Evolutionary conservation across 2,888 invertebrate genomes (phyloP).

Genomic region (Hecatera dysodea): DNA sequence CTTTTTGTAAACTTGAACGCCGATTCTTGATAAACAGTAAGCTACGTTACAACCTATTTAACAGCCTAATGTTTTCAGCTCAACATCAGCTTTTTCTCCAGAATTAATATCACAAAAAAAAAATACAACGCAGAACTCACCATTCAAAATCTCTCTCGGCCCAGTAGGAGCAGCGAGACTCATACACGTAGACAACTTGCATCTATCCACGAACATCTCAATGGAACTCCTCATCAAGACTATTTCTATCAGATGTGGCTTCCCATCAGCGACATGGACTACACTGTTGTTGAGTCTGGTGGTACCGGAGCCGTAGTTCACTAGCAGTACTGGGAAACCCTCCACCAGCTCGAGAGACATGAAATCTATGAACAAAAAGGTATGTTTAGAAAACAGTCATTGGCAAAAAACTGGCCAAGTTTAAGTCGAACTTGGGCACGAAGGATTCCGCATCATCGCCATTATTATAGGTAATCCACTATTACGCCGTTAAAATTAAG

Average conservation of each 20-base stretch:
- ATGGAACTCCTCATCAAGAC: slow-evolving; percentile 92
- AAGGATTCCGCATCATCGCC: no score
- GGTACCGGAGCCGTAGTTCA: slow-evolving; percentile 97
- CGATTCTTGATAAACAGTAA: no score
- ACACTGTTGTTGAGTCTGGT: slow-evolving; percentile 93
- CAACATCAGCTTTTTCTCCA: no score
- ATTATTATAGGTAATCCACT: no score
- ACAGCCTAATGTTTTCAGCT: no score
- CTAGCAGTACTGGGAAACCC: slow-evolving; percentile 95
- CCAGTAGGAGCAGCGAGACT: slow-evolving; percentile 93
- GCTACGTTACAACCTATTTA: no score
- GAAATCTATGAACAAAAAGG: slow-evolving; percentile 92
- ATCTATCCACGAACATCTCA: slow-evolving; percentile 95
- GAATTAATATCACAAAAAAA: background rate
- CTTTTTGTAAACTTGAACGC: no score
- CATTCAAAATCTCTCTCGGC: slow-evolving; percentile 93
- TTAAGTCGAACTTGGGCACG: no score
- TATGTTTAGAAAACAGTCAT: background rate
- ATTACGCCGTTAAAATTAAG: no score
- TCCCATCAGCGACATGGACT: slow-evolving; percentile 95
- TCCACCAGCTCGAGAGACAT: slow-evolving; percentile 96
- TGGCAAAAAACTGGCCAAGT: no score
- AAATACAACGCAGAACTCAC: slow-evolving; percentile 71
- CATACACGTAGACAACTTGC: slow-evolving; percentile 93
- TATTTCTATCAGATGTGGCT: slow-evolving; percentile 96